Conservation (phyloP, 2,888 invertebrate species). For the Drosophila antonietae region DNA sequence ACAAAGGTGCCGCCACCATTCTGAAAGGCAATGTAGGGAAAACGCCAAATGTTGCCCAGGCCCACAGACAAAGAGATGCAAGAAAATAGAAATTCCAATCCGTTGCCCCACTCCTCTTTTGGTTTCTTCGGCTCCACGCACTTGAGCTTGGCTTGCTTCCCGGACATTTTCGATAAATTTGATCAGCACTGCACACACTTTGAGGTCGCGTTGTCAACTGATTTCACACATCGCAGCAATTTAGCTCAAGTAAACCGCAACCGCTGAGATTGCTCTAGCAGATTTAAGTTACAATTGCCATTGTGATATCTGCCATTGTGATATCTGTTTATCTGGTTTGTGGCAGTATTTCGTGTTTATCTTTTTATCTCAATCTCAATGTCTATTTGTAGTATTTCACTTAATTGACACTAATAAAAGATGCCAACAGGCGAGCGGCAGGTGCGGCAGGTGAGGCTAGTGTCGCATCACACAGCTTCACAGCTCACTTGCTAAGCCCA, state of each 20-base stretch:
- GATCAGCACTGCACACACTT: conserved; percentile 37
- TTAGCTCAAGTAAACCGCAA: conserved; percentile 37
- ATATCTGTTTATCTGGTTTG: conserved; percentile 42
- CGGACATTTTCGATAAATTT: conserved; percentile 20
- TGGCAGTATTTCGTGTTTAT: conserved; percentile 10
- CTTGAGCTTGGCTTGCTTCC: conserved; percentile 3
- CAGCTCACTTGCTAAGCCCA: neutral
- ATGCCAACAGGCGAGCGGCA: conserved; percentile 53
- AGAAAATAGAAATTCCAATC: conserved; percentile 90
- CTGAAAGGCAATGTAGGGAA: conserved; percentile 88
- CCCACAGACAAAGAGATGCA: conserved; percentile 91
- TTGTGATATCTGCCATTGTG: too few relatives aligned
- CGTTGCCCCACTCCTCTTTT: conserved; percentile 87
- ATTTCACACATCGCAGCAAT: conserved; percentile 4
- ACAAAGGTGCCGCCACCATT: conserved; percentile 91
- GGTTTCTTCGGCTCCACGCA: conserved; percentile 21
- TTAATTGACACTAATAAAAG: conserved; percentile 74
- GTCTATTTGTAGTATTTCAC: conserved; percentile 39
- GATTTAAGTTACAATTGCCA: conserved; percentile 38
- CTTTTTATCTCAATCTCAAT: conserved; percentile 22
- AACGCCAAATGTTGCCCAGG: conserved; percentile 90
- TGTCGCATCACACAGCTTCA: conserved; percentile 1
- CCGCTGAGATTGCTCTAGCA: conserved; percentile 33
- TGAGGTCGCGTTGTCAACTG: conserved; percentile 46
- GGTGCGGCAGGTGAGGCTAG: neutral